Evolutionary conservation across 2,888 invertebrate genomes (phyloP).

Genomic region (Chrysolina americana): DNA sequence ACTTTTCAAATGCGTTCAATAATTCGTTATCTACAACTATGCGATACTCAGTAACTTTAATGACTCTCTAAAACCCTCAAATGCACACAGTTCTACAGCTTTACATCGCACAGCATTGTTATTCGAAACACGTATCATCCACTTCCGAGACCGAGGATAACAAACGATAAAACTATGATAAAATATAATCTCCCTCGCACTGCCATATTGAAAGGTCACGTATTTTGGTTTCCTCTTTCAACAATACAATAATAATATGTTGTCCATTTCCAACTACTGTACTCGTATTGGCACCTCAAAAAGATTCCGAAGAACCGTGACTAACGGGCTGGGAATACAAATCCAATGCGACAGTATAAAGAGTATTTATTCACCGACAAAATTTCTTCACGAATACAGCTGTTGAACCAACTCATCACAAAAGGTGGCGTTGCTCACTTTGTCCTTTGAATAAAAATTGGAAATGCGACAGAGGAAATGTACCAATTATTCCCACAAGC

Average conservation of each 20-base stretch:
- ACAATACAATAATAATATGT: neutral
- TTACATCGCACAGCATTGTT: neutral
- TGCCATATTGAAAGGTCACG: constrained; percentile 10
- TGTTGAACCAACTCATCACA: no score
- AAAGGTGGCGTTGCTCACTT: no score
- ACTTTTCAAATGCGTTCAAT: no score
- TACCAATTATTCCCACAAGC: no score
- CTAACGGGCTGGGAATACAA: neutral
- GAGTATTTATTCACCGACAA: neutral
- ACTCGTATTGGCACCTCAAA: neutral
- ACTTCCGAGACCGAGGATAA: constrained; percentile 9
- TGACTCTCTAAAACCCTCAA: no score
- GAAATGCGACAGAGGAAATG: no score
- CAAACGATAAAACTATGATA: constrained; percentile 12
- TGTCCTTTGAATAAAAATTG: no score
- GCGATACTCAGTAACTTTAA: no score
- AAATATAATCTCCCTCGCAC: neutral
- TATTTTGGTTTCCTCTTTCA: neutral
- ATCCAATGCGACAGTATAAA: neutral
- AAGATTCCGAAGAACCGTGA: neutral
- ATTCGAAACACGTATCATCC: neutral
- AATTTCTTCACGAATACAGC: no score
- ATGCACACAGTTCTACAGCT: no score
- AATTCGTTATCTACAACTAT: no score
- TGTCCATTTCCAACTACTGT: neutral